Base-by-base conservation (phyloP, 1,140 invertebrate species). In the Condylostylus longicornis region DNA sequence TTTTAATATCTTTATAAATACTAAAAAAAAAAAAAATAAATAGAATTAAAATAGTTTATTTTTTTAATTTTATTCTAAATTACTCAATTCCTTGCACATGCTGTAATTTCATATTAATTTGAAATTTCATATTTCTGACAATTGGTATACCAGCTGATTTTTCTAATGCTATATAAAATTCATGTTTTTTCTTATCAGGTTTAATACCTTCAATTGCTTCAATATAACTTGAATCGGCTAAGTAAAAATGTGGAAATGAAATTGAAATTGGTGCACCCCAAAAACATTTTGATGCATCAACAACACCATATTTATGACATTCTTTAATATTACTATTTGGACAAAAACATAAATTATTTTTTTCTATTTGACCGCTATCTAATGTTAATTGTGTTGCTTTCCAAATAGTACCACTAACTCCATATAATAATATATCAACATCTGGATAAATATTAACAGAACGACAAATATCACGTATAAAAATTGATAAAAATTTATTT, bases 241-340 rank as follows among this genome's bases (percentile, higher is more conserved):
- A 61, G 49, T 82, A 78, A 64, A 89, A 93, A 61, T 94, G 87
- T 0, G 88, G 87, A 44, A 79, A 75, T 5, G 85, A 86, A 35
- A 87, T 66, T 45, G 78, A 84, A 2, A 80, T 71, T 0, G 87
- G 86, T 2, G 82, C 71, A 21, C 76, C 76, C 47, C 61, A 78
- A 44, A 72, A 65, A 37, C 80, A 82, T 5, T 64, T 61, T 1
- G 76, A 74, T 19, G 77, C 74, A 52, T 81, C 75, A 43, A 79
- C 58, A 62, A 59, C 1, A 71, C 72, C 12, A 82, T 71, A 53
- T 81, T 74, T 42, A 80, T 65, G 2, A 71, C 62, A 0, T 1
- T 63, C 64, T 42, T 60, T 58, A 0, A 56, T 43, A 4, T 58
- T 36, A 8, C n/a, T 38, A 21, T 25, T 4, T 6, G 50, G 43